Percentiles rank a stretch among this genome's conserved stretches.
Evolutionary conservation across 2,888 invertebrate genomes (phyloP).

Genomic region (Zaprionus obscuricornis): DNA sequence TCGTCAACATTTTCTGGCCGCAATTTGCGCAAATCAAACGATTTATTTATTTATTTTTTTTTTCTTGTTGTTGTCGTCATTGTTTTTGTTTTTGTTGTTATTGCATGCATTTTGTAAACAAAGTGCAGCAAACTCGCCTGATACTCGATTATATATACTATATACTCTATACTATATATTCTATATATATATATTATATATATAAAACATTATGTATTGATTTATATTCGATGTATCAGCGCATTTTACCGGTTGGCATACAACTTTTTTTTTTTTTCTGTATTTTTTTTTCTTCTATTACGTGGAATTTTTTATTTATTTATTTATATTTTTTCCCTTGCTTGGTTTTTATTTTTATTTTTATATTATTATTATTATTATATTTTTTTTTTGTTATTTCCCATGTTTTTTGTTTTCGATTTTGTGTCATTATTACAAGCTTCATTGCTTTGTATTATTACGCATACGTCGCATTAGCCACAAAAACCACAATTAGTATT

Average conservation of each 20-base stretch:
- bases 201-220: constrained; percentile 16
- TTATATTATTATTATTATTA: constrained; percentile 46
- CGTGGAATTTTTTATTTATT: constrained; percentile 19
- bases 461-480: constrained; percentile 58
- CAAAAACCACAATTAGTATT: constrained; percentile 36
- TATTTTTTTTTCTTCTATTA: constrained; percentile 32
- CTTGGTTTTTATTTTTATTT: neutral
- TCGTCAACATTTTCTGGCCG: constrained; percentile 48
- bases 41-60: constrained; percentile 56
- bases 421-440: constrained; percentile 39
- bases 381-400: constrained; percentile 6
- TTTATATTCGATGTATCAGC: constrained; percentile 23
- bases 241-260: constrained; percentile 58
- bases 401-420: too few species aligned
- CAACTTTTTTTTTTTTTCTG: too few species aligned
- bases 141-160: constrained; percentile 38
- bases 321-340: neutral
- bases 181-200: constrained; percentile 6
- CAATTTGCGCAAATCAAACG: constrained; percentile 76
- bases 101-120: constrained; percentile 64
- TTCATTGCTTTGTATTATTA: constrained; percentile 40
- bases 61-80: neutral
- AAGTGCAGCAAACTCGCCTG: constrained; percentile 55
- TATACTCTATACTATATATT: constrained; percentile 9
- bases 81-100: constrained; percentile 8